Evolutionary conservation across 2,797 vertebrate species (phyloP).

Genomic region (Pteropus rufus): DNA sequence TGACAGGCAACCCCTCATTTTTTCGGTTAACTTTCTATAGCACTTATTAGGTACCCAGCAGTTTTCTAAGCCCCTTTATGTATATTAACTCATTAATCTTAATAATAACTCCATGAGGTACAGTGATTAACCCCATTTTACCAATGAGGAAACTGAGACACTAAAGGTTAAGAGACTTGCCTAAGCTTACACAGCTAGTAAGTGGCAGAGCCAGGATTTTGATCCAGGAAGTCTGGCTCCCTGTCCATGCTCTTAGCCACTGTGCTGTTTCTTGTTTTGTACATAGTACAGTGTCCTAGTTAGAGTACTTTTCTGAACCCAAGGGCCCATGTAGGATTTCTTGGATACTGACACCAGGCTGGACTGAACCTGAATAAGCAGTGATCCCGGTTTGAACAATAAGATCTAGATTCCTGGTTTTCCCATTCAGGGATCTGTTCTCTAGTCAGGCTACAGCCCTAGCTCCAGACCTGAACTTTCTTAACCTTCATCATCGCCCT

Average conservation of each 20-base stretch:
- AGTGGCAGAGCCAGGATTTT: not conserved
- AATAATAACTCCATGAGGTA: not conserved
- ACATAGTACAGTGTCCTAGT: not conserved
- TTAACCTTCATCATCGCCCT: not conserved
- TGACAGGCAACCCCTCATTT: not conserved
- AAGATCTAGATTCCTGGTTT: not conserved
- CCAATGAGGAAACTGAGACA: not conserved
- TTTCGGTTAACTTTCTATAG: not conserved
- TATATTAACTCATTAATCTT: not conserved
- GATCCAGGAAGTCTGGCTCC: not conserved
- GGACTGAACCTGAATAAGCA: not conserved
- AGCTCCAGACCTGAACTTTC: not conserved
- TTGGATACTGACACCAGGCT: not conserved
- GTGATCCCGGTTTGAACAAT: not conserved
- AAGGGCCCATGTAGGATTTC: not conserved
- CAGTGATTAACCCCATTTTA: not conserved
- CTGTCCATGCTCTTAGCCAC: not conserved
- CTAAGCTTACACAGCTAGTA: not conserved
- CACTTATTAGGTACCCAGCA: not conserved
- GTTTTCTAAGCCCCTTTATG: not conserved
- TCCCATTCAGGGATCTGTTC: not conserved
- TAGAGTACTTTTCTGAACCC: not conserved
- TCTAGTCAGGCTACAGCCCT: not conserved
- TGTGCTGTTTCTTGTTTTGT: not conserved
- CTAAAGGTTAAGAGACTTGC: not conserved